phyloP scores from a whole-genome alignment of 1,140 invertebrate genomes.

The Scaptomyza graminum region DNA sequence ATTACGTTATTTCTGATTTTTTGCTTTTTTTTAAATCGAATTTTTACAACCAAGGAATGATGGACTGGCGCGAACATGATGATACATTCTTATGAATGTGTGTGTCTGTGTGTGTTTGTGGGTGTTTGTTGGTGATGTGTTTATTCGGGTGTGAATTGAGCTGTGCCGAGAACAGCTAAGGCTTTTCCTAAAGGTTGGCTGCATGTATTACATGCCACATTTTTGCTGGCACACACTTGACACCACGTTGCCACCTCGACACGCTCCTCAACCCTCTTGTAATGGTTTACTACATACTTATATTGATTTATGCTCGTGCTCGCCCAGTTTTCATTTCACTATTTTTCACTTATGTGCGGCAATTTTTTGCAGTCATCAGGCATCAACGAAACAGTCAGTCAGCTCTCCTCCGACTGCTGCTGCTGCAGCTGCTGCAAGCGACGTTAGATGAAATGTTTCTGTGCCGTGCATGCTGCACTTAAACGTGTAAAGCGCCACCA shows the following conservation, averaged over 20 bases:
- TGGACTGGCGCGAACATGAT: not conserved
- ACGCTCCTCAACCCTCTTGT: not conserved
- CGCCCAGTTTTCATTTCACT: slow-evolving; percentile 64
- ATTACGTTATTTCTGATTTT: not conserved
- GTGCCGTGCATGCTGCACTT: slow-evolving; percentile 26
- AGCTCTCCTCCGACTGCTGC: not conserved
- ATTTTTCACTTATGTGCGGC: slow-evolving; percentile 52
- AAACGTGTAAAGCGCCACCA: slow-evolving; percentile 20
- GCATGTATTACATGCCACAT: slow-evolving; percentile 40
- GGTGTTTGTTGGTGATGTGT: not conserved
- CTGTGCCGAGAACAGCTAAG: slow-evolving; percentile 19
- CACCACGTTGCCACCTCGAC: not conserved
- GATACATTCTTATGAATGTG: not conserved
- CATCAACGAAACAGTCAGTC: not conserved
- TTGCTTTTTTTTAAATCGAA: slow-evolving; percentile 28
- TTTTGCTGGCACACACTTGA: not conserved
- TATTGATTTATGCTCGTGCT: slow-evolving; percentile 74
- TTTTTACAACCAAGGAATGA: slow-evolving; percentile 3
- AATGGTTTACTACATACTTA: slow-evolving; percentile 13
- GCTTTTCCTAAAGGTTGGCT: slow-evolving; percentile 9
- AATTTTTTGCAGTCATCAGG: slow-evolving; percentile 62
- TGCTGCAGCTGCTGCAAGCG: not conserved
- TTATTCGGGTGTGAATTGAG: slow-evolving; percentile 15
- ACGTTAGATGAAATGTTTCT: slow-evolving; percentile 63
- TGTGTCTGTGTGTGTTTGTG: slow-evolving; percentile 1